These are phyloP conservation scores for Alethe castanea DNA, from an alignment of 2,113 vertebrate species.

Conservation along the genomic window DNA sequence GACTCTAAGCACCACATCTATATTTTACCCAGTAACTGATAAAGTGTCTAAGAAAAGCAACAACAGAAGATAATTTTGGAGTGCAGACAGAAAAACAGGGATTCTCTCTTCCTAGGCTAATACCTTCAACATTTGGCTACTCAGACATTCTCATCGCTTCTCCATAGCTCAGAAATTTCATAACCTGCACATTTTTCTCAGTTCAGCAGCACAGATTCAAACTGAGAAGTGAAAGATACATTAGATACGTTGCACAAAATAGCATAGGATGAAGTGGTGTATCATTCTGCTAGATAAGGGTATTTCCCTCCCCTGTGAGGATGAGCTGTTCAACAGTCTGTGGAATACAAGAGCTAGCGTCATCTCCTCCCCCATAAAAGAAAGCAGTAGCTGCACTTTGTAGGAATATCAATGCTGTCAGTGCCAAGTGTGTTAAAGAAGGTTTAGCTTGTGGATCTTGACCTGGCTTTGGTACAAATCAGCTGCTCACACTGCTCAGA, in stretches of 20 bases:
- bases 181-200: background rate
- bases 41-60: background rate
- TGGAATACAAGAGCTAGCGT: background rate
- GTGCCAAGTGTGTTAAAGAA: background rate
- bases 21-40: background rate
- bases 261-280: background rate
- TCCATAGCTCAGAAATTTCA: background rate
- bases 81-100: background rate
- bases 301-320: background rate
- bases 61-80: background rate
- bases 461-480: background rate
- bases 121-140: background rate
- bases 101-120: background rate
- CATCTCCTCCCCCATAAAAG: background rate
- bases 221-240: background rate
- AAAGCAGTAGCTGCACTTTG: background rate
- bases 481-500: background rate
- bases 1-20: background rate
- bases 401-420: background rate
- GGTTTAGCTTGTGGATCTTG: background rate
- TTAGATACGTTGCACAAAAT: background rate
- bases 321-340: background rate
- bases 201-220: background rate
- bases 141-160: background rate
- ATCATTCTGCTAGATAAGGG: background rate